Percentiles rank a stretch among this genome's conserved stretches.
phyloP scores from a whole-genome alignment of 2,888 invertebrate genomes.

The Brachypalpus laphriformis region DNA sequence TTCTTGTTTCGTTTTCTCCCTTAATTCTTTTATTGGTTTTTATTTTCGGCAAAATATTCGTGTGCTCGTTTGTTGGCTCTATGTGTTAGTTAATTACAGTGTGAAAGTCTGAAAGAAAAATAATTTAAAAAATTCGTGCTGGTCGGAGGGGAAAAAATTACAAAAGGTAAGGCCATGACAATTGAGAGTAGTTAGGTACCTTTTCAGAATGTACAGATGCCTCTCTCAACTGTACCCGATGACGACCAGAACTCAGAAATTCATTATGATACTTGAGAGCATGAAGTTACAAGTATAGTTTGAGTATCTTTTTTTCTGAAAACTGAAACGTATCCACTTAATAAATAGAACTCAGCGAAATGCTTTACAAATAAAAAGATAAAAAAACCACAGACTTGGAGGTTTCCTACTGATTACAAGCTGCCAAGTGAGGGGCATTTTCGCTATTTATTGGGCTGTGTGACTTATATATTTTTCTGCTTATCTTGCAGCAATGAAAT shows the following conservation, averaged over 20 bases:
- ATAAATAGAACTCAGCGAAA: background rate
- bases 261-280: conserved; percentile 8
- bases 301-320: background rate
- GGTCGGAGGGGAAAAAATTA: background rate
- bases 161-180: conserved; percentile 12
- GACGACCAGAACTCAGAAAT: background rate
- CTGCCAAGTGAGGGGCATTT: background rate
- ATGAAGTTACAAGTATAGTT: conserved; percentile 12
- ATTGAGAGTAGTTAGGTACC: background rate
- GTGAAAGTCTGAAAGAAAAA: conserved; percentile 40
- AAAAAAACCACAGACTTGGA: background rate
- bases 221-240: conserved; percentile 1
- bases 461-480: background rate
- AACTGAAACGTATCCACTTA: background rate
- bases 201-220: conserved; percentile 38
- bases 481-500: background rate
- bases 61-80: background rate
- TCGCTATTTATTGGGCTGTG: background rate
- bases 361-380: background rate
- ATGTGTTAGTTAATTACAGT: conserved; percentile 47
- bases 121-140: conserved; percentile 5
- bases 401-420: background rate
- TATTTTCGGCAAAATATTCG: conserved; percentile 26
- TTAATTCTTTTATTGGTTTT: conserved; percentile 28
- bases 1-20: conserved; percentile 9